Evolutionary conservation across 2,888 invertebrate genomes (phyloP).

Genomic region (Pterobdella sp.): DNA sequence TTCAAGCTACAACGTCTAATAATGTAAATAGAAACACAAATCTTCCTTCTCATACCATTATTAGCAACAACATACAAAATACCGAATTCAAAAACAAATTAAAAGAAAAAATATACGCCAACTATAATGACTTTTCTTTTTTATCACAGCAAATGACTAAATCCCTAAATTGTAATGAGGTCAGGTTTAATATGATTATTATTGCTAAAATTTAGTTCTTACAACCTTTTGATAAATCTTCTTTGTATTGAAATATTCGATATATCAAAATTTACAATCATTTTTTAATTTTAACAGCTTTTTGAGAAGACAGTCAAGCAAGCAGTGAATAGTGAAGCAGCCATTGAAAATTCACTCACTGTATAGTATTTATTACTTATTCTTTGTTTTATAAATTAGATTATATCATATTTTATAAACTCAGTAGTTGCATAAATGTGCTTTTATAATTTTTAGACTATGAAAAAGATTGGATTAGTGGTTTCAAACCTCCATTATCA

Average conservation of each 20-base stretch:
- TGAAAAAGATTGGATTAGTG: slow-evolving; percentile 7
- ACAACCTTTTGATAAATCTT: not conserved
- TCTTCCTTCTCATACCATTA: not conserved
- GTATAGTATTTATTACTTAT: not conserved
- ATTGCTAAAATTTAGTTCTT: not conserved
- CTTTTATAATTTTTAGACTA: not conserved
- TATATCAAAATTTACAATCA: not conserved
- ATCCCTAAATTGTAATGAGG: not conserved
- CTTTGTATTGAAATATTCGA: not conserved
- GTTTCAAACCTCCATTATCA: not conserved
- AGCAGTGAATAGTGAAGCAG: not conserved
- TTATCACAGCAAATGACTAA: not conserved
- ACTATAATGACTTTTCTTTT: not conserved
- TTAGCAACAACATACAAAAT: not conserved
- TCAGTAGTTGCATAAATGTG: not conserved
- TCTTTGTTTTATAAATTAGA: not conserved
- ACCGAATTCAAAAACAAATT: slow-evolving; percentile 9
- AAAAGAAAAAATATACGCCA: slow-evolving; percentile 9
- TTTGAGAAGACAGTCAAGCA: not conserved
- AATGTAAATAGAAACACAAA: not conserved
- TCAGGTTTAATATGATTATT: not conserved
- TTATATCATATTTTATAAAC: not conserved
- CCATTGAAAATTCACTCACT: not conserved
- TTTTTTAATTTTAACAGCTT: slow-evolving; percentile 7
- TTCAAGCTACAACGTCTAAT: not conserved